These are phyloP conservation scores for Parthenolecanium corni DNA, from an alignment of 2,888 invertebrate genomes.

Conservation along the genomic window DNA sequence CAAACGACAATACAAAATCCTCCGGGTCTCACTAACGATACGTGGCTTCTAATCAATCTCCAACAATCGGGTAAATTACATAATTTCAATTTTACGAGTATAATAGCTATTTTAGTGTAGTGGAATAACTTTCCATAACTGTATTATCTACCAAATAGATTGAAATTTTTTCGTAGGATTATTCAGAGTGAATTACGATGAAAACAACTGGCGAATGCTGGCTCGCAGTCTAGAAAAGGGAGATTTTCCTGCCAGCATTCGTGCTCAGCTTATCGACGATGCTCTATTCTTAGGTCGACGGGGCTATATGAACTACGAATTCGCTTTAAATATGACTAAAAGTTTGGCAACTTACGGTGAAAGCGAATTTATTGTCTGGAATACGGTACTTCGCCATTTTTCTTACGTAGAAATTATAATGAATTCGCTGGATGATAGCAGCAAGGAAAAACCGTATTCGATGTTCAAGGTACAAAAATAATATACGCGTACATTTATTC, in stretches of 20 bases:
- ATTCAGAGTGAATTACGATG: constrained; percentile 63
- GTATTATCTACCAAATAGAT: no score
- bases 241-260: constrained; percentile 44
- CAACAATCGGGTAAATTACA: constrained; percentile 13
- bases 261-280: constrained; percentile 70
- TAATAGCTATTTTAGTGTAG: not conserved
- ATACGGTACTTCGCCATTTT: constrained; percentile 62
- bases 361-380: constrained; percentile 77
- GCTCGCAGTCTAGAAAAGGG: constrained; percentile 52
- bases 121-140: no score
- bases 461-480: not conserved
- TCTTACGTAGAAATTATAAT: constrained; percentile 51
- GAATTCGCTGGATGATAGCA: not conserved
- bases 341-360: constrained; percentile 56
- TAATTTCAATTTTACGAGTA: not conserved
- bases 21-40: constrained; percentile 43
- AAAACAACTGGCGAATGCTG: constrained; percentile 55
- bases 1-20: constrained; percentile 40
- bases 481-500: not conserved
- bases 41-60: constrained; percentile 41
- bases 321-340: constrained; percentile 65
- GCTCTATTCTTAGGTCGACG: constrained; percentile 65
- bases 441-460: not conserved
- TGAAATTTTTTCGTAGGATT: constrained; percentile 43
- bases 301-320: constrained; percentile 55